Conservation (phyloP, 2,888 invertebrate species). For the Coronaproctus castanopsis region DNA sequence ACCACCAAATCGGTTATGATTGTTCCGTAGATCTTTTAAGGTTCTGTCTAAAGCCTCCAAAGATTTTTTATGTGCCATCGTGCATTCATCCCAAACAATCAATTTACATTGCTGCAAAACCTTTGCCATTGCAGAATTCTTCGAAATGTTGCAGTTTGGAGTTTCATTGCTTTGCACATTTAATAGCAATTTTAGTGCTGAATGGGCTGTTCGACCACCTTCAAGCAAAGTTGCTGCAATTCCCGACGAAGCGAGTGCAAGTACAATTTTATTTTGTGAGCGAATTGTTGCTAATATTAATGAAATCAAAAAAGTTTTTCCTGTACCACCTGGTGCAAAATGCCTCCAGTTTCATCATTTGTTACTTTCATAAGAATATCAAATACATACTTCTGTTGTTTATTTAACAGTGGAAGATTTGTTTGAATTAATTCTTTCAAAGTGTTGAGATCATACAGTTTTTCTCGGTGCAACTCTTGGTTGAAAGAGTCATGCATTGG, state of each 20-base stretch:
- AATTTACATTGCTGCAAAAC: slow-evolving; percentile 12
- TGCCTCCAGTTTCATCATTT: too few relatives aligned
- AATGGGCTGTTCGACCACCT: neutral
- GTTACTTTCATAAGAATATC: too few relatives aligned
- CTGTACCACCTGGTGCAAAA: too few relatives aligned
- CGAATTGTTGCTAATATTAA: neutral
- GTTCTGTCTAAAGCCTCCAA: slow-evolving; percentile 21
- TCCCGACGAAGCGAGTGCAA: neutral
- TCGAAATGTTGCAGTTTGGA: neutral
- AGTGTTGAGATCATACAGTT: too few relatives aligned
- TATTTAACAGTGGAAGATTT: too few relatives aligned
- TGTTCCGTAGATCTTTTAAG: slow-evolving; percentile 6
- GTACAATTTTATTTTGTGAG: neutral
- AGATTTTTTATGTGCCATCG: slow-evolving; percentile 19
- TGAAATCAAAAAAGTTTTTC: neutral
- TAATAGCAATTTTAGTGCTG: neutral
- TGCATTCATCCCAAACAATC: slow-evolving; percentile 22
- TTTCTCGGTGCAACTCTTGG: too few relatives aligned
- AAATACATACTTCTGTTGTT: too few relatives aligned
- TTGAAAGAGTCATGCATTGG: too few relatives aligned
- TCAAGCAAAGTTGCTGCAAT: neutral
- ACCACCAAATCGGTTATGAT: neutral
- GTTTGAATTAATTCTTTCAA: too few relatives aligned
- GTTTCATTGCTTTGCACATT: neutral
- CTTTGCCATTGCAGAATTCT: slow-evolving; percentile 4